Base-by-base conservation (phyloP, 2,113 vertebrate genomes). In the Promerops cafer region DNA sequence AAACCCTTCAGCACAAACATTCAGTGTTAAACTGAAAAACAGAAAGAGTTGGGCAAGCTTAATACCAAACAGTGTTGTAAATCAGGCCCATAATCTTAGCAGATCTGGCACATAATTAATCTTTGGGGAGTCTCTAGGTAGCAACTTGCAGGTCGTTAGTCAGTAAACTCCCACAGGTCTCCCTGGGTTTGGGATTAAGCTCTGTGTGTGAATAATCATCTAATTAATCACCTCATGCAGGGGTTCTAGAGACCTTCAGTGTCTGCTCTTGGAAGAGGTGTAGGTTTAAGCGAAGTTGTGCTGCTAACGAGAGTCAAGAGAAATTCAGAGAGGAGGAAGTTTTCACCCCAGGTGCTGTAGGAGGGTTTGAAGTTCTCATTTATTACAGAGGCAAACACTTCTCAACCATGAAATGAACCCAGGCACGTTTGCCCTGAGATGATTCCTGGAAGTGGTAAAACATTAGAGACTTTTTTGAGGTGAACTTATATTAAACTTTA, bases 141-240 rank as follows among this genome's bases (percentile, higher is more conserved):
- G 70, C 44, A 93, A 76, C 20, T 86, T 66, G 39, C 39, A 80
- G 66, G 66, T 88, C 0, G 0, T 94, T 94, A 93, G 60, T 75
- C 74, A 85, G 63, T 47, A 87, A 86, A 90, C 50, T 90, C 83
- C 85, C 92, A 63, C 71, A 83, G 90, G 88, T 80, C 75, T 86
- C 68, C 2, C 2, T 52, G 79, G n/a, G 50, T 65, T 95, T 72
- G 90, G 83, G 88, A 96, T 94, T 97, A 90, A 90, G 50, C 45
- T 92, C 88, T 76, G 27, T 45, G 30, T 88, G 71, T 86, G 88
- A 94, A 88, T 88, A 96, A 92, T 88, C 70, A 86, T 42, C 59
- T 88, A 90, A 93, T 93, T 92, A 93, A 90, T 92, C 71, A 90
- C 64, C 71, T 92, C 95, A 66, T 47, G 59, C 54, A 81, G 85